phyloP scores from a whole-genome alignment of 2,113 vertebrate genomes.

The Hippoglossus stenolepis region DNA sequence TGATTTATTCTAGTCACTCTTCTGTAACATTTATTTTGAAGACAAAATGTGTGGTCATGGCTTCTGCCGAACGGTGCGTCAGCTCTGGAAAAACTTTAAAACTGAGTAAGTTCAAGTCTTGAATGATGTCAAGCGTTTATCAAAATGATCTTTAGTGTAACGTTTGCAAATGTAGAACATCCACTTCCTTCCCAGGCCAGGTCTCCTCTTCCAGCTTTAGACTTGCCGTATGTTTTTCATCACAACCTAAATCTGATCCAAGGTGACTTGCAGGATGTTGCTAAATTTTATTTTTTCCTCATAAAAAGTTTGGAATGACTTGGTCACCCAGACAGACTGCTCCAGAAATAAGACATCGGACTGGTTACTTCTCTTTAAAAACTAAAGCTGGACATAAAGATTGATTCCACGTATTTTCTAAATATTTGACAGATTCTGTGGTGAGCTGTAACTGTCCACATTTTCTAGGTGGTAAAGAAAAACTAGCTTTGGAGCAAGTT shows the following conservation, averaged over 20 bases:
- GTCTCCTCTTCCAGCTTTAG: constrained; percentile 29
- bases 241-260: constrained; percentile 14
- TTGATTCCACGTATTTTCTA: constrained; percentile 35
- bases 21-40: constrained; percentile 49
- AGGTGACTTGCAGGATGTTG: constrained; percentile 33
- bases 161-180: constrained; percentile 44
- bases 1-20: constrained; percentile 52
- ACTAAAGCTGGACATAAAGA: constrained; percentile 20
- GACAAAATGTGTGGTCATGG: constrained; percentile 46
- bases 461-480: constrained; percentile 18
- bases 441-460: constrained; percentile 47
- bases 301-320: constrained; percentile 30
- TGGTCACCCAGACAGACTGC: constrained; percentile 15
- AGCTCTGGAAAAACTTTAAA: constrained; percentile 49
- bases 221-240: constrained; percentile 35
- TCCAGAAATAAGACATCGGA: constrained; percentile 33
- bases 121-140: constrained; percentile 37
- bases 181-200: constrained; percentile 29
- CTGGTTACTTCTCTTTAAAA: neutral
- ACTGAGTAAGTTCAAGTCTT: constrained; percentile 18
- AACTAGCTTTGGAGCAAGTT: constrained; percentile 30
- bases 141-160: constrained; percentile 29
- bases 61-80: constrained; percentile 15
- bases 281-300: constrained; percentile 13
- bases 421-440: constrained; percentile 38